Evolutionary conservation across 2,113 vertebrate species (phyloP).

Genomic region (Macrotis lagotis): DNA sequence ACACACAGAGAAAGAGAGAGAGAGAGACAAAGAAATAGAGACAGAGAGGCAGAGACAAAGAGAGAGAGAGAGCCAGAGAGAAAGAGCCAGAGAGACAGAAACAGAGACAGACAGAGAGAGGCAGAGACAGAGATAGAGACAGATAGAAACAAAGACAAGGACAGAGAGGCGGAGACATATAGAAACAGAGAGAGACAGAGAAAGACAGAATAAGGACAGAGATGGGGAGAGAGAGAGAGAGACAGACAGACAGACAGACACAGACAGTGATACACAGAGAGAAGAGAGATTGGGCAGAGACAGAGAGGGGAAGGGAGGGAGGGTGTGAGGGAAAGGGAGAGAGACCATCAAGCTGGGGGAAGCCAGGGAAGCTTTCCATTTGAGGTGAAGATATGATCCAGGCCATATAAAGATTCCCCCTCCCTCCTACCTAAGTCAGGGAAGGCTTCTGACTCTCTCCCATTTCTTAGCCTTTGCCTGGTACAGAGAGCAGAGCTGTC

Average conservation of each 20-base stretch:
- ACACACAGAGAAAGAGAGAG: too few relatives aligned
- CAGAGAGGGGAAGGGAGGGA: not conserved
- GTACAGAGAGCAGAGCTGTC: not conserved
- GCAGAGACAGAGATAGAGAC: too few relatives aligned
- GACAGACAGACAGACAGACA: not conserved
- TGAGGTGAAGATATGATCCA: not conserved
- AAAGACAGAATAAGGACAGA: too few relatives aligned
- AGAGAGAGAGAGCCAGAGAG: too few relatives aligned
- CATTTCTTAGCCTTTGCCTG: not conserved
- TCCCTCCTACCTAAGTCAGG: not conserved
- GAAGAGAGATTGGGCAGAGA: not conserved
- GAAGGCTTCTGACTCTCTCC: not conserved
- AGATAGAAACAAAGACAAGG: too few relatives aligned
- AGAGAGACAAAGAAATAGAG: too few relatives aligned
- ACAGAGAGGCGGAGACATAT: too few relatives aligned
- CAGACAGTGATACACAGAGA: not conserved
- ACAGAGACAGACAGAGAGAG: too few relatives aligned
- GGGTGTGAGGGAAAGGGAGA: not conserved
- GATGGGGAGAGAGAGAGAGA: not conserved
- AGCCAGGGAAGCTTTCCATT: not conserved
- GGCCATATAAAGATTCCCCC: not conserved
- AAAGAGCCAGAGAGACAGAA: too few relatives aligned
- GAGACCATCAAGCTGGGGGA: not conserved
- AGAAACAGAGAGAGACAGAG: too few relatives aligned
- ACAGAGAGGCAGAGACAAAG: too few relatives aligned